Conservation (phyloP, 2,113 vertebrate species). For the Plecturocebus donacophilus region DNA sequence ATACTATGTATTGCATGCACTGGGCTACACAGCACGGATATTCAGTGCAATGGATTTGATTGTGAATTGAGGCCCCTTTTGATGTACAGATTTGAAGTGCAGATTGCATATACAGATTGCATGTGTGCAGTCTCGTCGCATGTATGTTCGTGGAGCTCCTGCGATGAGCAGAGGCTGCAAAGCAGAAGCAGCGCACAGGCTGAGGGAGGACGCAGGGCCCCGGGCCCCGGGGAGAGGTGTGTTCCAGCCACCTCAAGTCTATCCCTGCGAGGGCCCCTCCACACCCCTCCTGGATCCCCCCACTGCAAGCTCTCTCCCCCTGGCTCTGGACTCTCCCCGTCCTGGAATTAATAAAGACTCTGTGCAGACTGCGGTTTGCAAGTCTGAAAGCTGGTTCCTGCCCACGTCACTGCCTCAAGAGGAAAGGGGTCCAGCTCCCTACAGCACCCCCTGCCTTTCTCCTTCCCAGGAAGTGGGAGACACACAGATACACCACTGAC, state of each 20-base stretch:
- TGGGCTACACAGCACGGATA: not conserved
- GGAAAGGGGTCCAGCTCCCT: constrained; percentile 58
- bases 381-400: constrained; percentile 72
- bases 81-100: not conserved
- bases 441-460: not conserved
- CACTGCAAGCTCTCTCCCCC: not conserved
- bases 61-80: not conserved
- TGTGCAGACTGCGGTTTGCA: constrained; percentile 69
- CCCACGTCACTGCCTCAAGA: constrained; percentile 67
- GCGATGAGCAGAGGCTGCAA: not conserved
- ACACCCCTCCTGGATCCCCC: constrained; percentile 17
- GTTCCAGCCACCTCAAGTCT: not conserved
- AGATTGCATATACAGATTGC: no score
- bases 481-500: not conserved
- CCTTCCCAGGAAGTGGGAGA: not conserved
- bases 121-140: not conserved
- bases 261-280: not conserved
- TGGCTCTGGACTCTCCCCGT: constrained; percentile 51
- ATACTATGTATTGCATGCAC: fast-evolving
- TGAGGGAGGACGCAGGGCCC: not conserved
- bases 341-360: constrained; percentile 77
- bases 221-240: no score
- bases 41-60: not conserved
- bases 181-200: not conserved
- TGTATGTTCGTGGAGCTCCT: not conserved